Base-by-base conservation (phyloP, 2,113 vertebrate genomes). In the Amphilophus citrinellus region DNA sequence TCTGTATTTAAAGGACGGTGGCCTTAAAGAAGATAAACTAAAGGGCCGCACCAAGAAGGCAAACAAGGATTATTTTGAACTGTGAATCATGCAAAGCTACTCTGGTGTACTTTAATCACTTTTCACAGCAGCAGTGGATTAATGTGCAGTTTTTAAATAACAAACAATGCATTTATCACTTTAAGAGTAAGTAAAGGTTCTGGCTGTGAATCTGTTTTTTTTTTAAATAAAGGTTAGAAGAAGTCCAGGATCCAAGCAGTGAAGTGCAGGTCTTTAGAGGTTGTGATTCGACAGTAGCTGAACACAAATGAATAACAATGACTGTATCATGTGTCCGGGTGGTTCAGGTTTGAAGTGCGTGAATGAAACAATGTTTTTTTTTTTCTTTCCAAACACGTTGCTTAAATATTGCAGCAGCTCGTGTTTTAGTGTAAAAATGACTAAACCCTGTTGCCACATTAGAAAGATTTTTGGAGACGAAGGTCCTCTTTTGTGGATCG, bases 21-120 rank as follows among this genome's bases (percentile, higher is more conserved):
- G 42, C 65, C 65, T 71, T 18, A 47, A 68, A 37, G 65, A 68
- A 68, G 65, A 68, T 13, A 71, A 71, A 20, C 24, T 53, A 71
- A 71, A 10, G 65, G 42, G 42, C 10, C 15, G 9, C 0, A 71
- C 42, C 65, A 71, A 11, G n/a, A 24, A 66, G 24, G 24, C 24
- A 66, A 22, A 24, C 1, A 66, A 66, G 63, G 63, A 44, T 44
- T 17, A 66, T 68, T 47, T 47, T 17, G 63, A 14, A 47, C 13
- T 15, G 44, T 47, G 4, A 68, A 47, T 47, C 22, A 68, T 47
- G 42, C 3, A 68, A 50, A 68, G 42, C 65, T 68, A 47, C 65
- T 4, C 14, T 68, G 39, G 47, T 50, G 14, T 50, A 6, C 47
- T 50, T 17, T 50, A 50, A 17, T 17, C 5, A 2, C 14, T 17